Base-by-base conservation (phyloP, 2,797 vertebrate genomes). In the Poeciliopsis paucimaculata region DNA sequence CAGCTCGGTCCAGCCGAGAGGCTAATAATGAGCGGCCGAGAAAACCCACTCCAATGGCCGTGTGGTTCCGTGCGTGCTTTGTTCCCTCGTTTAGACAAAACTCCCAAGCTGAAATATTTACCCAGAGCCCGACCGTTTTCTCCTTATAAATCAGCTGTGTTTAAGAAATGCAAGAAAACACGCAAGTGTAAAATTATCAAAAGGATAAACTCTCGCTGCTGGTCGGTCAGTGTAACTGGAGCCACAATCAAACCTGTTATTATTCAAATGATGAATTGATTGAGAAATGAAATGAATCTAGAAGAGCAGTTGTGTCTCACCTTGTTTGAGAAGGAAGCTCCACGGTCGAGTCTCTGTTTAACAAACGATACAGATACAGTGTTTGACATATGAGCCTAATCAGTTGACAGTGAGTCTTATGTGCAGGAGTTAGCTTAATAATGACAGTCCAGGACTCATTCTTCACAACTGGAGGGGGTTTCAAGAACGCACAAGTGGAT, bases 21-120 rank as follows among this genome's bases (percentile, higher is more conserved):
- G 87, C 89, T 93, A 95, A 94, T 95, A 94, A 92, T 85, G 91
- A 94, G 93, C 55, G 86, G 85, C 88, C 73, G 64, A 85, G 83
- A 87, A 91, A 89, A 90, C 87, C 88, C 77, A 85, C 87, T 83
- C 81, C 84, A 91, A 91, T 81, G 88, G 79, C 83, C 87, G 66
- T 93, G 86, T 89, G 92, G 93, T 93, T 92, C 84, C 84, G 82
- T 87, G 89, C 86, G 79, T 89, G 85, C 86, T 93, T 88, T 93
- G 84, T 91, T 92, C 92, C 72, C 72, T 84, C 86, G 31, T 87
- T 85, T 86, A 90, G 89, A 92, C 87, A 84, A 85, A 91, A 94
- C 91, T 90, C 84, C 83, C 82, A 84, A 90, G 83, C 60, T 89
- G 92, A 94, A 89, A 90, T 91, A 92, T 93, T 88, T 84, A 93